Evolutionary conservation across 2,113 vertebrate genomes (phyloP).

Genomic region (Bambusicola thoracicus): DNA sequence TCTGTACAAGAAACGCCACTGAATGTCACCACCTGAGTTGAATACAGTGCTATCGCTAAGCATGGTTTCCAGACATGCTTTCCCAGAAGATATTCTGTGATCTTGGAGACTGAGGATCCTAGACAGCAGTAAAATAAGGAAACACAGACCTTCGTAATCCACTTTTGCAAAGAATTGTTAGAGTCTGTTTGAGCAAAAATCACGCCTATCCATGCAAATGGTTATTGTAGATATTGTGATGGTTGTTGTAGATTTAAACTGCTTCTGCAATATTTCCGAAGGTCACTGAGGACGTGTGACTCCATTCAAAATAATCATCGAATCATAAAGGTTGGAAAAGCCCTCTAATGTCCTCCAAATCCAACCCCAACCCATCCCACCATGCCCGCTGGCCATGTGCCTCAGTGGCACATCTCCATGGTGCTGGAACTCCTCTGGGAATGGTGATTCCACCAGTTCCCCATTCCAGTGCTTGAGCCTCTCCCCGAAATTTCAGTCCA

Average conservation of each 20-base stretch:
- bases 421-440: not conserved
- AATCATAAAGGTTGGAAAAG: not conserved
- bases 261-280: not conserved
- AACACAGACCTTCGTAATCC: rapidly evolving
- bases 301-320: not conserved
- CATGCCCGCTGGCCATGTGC: not conserved
- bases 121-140: not conserved
- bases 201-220: rapidly evolving
- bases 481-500: not conserved
- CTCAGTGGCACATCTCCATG: not conserved
- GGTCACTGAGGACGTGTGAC: not conserved
- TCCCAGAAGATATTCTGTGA: not conserved
- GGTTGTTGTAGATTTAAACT: not conserved
- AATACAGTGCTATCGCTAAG: not conserved
- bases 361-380: not conserved
- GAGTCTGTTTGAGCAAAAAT: not conserved
- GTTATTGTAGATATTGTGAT: not conserved
- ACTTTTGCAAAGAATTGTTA: not conserved
- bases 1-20: not conserved
- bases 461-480: not conserved
- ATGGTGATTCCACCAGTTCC: not conserved
- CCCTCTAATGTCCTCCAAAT: no score
- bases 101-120: not conserved
- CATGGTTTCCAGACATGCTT: not conserved
- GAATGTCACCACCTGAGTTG: not conserved